These are phyloP conservation scores for Pavo muticus DNA, from an alignment of 2,113 vertebrate genomes.

Conservation along the genomic window DNA sequence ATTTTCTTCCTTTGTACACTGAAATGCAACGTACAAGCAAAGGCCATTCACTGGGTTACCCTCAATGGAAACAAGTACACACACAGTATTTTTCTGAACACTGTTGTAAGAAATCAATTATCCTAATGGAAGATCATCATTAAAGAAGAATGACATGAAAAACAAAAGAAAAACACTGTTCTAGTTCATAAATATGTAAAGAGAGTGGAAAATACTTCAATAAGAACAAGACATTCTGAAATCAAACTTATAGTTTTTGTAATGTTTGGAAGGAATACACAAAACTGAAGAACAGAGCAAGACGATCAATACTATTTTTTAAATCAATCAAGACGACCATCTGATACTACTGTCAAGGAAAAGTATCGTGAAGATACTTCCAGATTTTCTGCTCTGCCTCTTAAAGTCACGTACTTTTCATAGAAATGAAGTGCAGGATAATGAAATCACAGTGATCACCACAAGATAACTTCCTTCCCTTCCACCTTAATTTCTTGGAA, in stretches of 20 bases:
- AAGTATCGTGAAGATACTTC: not conserved
- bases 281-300: not conserved
- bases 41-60: not conserved
- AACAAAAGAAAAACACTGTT: not conserved
- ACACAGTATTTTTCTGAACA: not conserved
- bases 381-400: not conserved
- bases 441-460: not conserved
- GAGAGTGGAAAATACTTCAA: not conserved
- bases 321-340: not conserved
- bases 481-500: not conserved
- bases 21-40: not conserved
- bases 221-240: not conserved
- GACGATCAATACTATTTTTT: not conserved
- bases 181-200: not conserved
- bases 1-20: not conserved
- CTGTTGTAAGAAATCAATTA: not conserved
- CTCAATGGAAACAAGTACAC: accelerated
- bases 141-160: not conserved
- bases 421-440: not conserved
- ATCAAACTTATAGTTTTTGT: not conserved
- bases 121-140: not conserved
- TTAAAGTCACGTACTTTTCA: not conserved
- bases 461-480: not conserved
- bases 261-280: not conserved
- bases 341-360: not conserved